These are phyloP conservation scores for Iguana delicatissima DNA, from an alignment of 2,797 vertebrate genomes.

Conservation along the genomic window DNA sequence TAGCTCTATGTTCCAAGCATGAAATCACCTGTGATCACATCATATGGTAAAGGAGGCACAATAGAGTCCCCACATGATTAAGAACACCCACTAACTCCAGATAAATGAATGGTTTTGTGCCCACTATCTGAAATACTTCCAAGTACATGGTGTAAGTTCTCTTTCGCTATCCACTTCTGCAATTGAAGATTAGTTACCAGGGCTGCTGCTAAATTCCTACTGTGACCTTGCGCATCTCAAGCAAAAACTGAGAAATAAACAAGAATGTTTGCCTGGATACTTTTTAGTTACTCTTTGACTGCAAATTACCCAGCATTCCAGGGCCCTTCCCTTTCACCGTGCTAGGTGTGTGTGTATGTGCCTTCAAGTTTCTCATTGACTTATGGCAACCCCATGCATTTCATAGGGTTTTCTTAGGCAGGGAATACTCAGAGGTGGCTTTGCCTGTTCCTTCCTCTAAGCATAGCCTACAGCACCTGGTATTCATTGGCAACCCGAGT, in stretches of 20 bases:
- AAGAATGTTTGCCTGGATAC: background rate
- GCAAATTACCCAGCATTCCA: background rate
- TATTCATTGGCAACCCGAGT: too few relatives aligned
- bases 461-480: too few relatives aligned
- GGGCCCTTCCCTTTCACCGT: background rate
- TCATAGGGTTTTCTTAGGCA: too few relatives aligned
- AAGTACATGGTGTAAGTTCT: background rate
- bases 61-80: background rate
- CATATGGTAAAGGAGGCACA: background rate
- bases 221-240: background rate
- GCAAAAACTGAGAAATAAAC: background rate
- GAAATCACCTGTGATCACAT: constrained; percentile 14
- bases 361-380: too few relatives aligned
- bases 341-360: too few relatives aligned
- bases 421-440: too few relatives aligned
- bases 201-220: background rate
- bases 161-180: background rate
- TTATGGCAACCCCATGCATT: too few relatives aligned
- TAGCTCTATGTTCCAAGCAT: background rate
- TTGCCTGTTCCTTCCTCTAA: too few relatives aligned
- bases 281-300: background rate
- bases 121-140: background rate
- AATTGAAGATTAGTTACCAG: background rate
- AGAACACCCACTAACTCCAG: background rate
- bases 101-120: background rate